phyloP scores from a whole-genome alignment of 1,140 invertebrate species.

The Holotrichia oblita region DNA sequence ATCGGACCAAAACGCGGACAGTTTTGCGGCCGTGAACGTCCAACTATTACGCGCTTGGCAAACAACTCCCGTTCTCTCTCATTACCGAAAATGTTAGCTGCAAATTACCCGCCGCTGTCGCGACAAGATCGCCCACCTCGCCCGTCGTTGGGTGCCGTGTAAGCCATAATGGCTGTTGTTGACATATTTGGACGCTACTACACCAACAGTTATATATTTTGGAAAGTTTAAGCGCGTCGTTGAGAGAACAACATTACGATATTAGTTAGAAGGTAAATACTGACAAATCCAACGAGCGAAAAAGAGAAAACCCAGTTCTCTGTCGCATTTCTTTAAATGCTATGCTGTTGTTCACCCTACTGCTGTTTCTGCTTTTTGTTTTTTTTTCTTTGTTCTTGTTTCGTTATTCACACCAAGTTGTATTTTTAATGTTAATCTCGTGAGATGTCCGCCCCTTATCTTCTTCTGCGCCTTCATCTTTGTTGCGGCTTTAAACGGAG shows the following conservation, averaged over 20 bases:
- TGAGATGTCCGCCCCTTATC: neutral
- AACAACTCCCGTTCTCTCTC: neutral
- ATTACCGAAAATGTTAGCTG: neutral
- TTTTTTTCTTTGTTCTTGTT: neutral
- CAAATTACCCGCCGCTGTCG: neutral
- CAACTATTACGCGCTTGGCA: neutral
- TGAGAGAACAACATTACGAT: neutral
- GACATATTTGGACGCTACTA: neutral
- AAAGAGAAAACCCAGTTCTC: neutral
- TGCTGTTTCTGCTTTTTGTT: neutral
- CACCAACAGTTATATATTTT: neutral
- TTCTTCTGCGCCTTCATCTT: neutral
- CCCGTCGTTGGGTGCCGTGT: neutral
- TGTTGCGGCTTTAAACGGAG: neutral
- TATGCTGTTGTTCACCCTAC: neutral
- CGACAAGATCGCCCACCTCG: neutral
- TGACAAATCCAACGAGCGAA: neutral
- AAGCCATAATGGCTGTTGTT: neutral
- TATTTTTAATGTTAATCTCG: slow-evolving; percentile 14
- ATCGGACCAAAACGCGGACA: neutral
- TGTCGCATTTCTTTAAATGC: neutral
- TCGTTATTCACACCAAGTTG: neutral
- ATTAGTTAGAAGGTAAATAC: slow-evolving; percentile 3
- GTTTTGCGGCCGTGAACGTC: neutral
- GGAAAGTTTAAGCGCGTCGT: neutral